These are phyloP conservation scores for Gymnogyps californianus DNA, from an alignment of 2,113 vertebrate species.

Conservation along the genomic window DNA sequence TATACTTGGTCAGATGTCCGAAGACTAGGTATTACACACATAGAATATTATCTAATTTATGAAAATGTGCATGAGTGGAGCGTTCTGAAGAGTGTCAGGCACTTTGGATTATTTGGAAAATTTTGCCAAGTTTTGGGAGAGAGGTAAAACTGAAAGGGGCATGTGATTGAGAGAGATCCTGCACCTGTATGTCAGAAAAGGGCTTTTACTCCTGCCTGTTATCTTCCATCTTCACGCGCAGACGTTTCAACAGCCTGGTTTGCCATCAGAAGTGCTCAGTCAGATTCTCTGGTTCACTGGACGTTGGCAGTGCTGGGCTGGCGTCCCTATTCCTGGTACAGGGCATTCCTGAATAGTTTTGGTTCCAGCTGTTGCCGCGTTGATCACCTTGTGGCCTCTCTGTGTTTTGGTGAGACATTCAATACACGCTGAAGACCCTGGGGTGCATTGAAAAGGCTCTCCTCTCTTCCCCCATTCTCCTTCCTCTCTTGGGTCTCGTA, in stretches of 20 bases:
- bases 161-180: neutral
- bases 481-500: neutral
- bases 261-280: neutral
- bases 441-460: neutral
- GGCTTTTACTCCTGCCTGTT: neutral
- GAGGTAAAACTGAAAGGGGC: neutral
- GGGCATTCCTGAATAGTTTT: neutral
- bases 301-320: neutral
- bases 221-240: neutral
- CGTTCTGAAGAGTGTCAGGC: neutral
- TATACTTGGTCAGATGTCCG: neutral
- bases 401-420: neutral
- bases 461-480: neutral
- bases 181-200: neutral
- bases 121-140: neutral
- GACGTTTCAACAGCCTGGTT: neutral
- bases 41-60: neutral
- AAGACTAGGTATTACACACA: neutral
- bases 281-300: neutral
- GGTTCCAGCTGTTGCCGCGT: neutral
- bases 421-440: neutral
- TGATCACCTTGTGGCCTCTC: neutral
- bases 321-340: rapidly evolving
- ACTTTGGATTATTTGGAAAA: neutral
- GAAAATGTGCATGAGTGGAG: neutral